Base-by-base conservation (phyloP, 2,797 vertebrate genomes). In the Tapera naevia region DNA sequence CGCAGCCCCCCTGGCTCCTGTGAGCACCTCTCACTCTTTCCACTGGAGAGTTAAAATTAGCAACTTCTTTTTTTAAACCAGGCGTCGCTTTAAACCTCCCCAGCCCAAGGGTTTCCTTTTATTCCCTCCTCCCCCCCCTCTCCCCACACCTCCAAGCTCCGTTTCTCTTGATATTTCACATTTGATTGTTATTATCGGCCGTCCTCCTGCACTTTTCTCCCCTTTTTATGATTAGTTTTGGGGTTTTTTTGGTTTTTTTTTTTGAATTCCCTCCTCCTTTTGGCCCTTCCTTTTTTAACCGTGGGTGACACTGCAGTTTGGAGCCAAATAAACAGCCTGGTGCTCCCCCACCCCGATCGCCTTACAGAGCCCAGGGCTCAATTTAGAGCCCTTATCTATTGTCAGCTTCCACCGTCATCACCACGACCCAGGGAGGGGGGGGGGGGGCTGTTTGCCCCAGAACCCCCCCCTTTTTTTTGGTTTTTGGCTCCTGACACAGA, bases 1-100 rank as follows among this genome's bases (percentile, higher is more conserved):
- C 82, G 60, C 92, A 80, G 94, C 95, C 93, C 69, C 58, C 80
- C 91, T 58, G 91, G 43, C 96, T 95, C 93, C 96, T 83, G 94
- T 86, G 72, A 95, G 97, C 89, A 80, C 94, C 89, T 87, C 94
- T 96, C 95, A 94, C 94, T 91, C 96, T 97, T 96, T 96, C 96
- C 96, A 94, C 94, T 65, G 90, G 89, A 85, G 90, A 96, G 96
- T 91, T 96, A 97, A 97, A 97, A 96, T 96, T 96, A 96, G 96
- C 91, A 91, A 66, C 93, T 89, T 74, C 86, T 90, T 86, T 94
- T 92, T 93, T 72, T 87, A 81, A 89, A 80, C n/a, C 87, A 76
- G 88, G 93, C 95, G 53, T 80, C 32, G 45, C 94, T 95, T 80
- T 84, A 84, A 86, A 64, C 56, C 84, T 79, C 61, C 57, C 86